Evolutionary conservation across 2,888 invertebrate species (phyloP), one percentile per base, ranked within the genome.

Genomic region (Trachelus stipa): DNA sequence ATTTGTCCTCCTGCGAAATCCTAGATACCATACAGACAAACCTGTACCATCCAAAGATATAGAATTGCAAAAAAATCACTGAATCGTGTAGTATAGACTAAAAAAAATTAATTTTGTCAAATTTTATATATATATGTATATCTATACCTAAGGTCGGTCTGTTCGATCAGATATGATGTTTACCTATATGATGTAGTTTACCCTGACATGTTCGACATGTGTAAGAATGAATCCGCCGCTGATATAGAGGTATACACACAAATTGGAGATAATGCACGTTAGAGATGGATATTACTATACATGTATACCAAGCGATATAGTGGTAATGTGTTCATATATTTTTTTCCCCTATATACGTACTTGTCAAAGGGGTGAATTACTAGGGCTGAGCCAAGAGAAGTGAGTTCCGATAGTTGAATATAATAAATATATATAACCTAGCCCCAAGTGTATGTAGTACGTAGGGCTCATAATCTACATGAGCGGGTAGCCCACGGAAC

Each of bases 401-500:
- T 56, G 23, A 56, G 56, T 23, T 56, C 56, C 23, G 23, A 56
- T 23, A 56, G 56, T 56, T 23, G 56, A 23, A 56, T 56, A 56
- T 23, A 56, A 56, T 23, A 56, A 15, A 56, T 40, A 40, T 9
- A 56, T 56, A 23, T 23, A 56, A 56, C 56, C 56, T 56, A 56
- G 56, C 23, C 23, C 56, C 23, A 56, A 56, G 23, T 56, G 56
- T 56, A 56, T 56, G 56, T 56, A 71, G 71, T 15, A 71, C 23
- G 71, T 30, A 71, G 33, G 71, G 40, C 73, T 75, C 73, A 76
- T 75, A 78, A 78, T 78, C 78, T 78, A 71, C 75, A 56, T 68
- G 77, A 68, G 68, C 68, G 75, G 76, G 73, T 68, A 34, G 34
- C 69, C 80, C 73, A 74, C 77, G 80, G 80, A 84, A 80, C 77